Evolutionary conservation across 2,113 vertebrate species (phyloP).

Genomic region (Sturnira hondurensis): DNA sequence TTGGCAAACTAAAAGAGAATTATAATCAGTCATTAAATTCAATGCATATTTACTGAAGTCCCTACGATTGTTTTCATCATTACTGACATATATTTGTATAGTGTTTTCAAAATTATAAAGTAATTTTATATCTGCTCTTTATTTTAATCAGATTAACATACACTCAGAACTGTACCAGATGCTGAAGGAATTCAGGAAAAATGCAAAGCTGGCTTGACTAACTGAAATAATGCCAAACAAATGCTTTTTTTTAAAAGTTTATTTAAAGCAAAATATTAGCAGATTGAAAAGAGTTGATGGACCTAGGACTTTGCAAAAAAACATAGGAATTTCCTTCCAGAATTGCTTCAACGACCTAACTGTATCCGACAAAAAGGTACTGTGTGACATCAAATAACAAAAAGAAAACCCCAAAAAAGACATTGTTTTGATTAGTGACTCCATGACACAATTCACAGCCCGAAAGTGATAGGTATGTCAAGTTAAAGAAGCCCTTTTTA

Average conservation of each 20-base stretch:
- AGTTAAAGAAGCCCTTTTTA: neutral
- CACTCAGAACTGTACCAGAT: neutral
- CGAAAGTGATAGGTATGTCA: neutral
- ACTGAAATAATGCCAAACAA: neutral
- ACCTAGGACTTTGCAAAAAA: neutral
- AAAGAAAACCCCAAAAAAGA: too few species aligned
- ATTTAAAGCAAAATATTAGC: neutral
- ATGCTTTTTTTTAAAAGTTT: neutral
- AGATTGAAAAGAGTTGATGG: neutral
- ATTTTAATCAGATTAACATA: slow-evolving; percentile 10
- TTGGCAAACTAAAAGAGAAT: neutral
- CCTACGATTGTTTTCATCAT: neutral
- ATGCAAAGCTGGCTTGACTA: neutral
- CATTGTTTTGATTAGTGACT: neutral
- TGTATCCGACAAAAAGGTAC: neutral
- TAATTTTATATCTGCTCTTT: neutral
- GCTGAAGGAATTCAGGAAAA: slow-evolving; percentile 8
- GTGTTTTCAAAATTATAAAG: neutral
- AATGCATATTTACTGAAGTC: neutral
- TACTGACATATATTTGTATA: neutral
- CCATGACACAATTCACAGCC: neutral
- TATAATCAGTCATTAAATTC: neutral
- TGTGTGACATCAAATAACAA: fast-evolving
- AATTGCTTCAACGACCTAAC: neutral
- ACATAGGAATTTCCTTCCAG: neutral